Evolutionary conservation across 2,888 invertebrate species (phyloP), one percentile per base, ranked within the genome.

Genomic region (Temnothorax unifasciatus): DNA sequence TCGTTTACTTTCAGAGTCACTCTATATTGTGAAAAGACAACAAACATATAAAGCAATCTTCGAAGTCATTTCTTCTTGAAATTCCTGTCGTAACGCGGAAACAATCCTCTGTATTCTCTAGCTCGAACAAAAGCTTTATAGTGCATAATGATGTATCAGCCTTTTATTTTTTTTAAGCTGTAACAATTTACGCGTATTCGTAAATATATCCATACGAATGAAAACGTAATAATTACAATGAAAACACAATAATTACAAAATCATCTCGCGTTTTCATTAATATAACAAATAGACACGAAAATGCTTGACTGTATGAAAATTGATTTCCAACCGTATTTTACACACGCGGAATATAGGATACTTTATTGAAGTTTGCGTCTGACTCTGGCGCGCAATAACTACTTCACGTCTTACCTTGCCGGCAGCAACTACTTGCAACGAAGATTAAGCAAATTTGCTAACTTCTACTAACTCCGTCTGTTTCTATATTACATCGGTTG

Each of bases 401-500:
- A 77, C 25, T 69, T 77, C n/a, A 13, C 11, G 71, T 52, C 52
- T 54, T 69, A 15, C 15, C 54, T 44, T 9, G 15, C 50, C 5
- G n/a, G 29, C 41, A 29, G 71, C 18, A 66, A 52, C 77, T 54
- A 77, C 71, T 54, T 29, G 52, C 9, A 29, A 41, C n/a, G 15
- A 54, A 77, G 71, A 77, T 69, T 52, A 77, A 77, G 47, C 18
- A 77, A 77, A 68, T 52, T 69, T 41, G 41, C 41, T n/a, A 77
- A 38, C 68, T 76, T 41, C 75, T 13, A 52, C 71, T 54, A 77
- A 69, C 77, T 44, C 69, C 41, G 18, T 41, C 34, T 54, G 29
- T 68, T n/a, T 38, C 71, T 29, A 15, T 41, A 54, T 77, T 21
- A 44, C 25, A 44, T 29, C 18, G 29, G 15, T 54, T 41, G 71